phyloP scores from a whole-genome alignment of 2,113 vertebrate genomes.

The Neotoma lepida region DNA sequence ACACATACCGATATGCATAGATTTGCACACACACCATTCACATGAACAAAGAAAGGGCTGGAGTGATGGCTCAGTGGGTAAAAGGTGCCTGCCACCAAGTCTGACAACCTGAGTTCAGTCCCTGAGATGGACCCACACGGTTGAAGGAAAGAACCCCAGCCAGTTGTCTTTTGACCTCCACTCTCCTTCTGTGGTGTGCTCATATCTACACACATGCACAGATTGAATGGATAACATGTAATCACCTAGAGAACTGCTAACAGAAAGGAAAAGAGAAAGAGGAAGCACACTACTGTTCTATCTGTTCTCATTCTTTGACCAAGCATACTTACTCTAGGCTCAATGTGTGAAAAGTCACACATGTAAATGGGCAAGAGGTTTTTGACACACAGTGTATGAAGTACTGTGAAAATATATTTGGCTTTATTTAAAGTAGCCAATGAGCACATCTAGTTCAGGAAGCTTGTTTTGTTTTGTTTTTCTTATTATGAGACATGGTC shows the following conservation, averaged over 20 bases:
- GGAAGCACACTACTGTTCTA: too few species aligned
- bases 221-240: too few species aligned
- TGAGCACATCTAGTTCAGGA: background rate
- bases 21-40: background rate
- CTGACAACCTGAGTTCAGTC: too few species aligned
- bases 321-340: too few species aligned
- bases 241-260: background rate
- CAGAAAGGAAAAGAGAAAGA: too few species aligned
- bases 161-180: too few species aligned
- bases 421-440: too few species aligned
- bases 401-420: too few species aligned
- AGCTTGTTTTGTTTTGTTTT: background rate
- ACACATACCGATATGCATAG: background rate
- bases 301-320: too few species aligned
- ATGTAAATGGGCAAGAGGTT: background rate
- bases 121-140: background rate
- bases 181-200: background rate
- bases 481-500: background rate
- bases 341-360: too few species aligned
- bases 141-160: background rate
- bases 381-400: background rate
- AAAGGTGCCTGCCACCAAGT: background rate
- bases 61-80: background rate
- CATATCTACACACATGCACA: background rate
- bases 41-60: background rate